Conservation (phyloP, 2,888 invertebrate genomes). For the Epistrophe grossulariae region DNA sequence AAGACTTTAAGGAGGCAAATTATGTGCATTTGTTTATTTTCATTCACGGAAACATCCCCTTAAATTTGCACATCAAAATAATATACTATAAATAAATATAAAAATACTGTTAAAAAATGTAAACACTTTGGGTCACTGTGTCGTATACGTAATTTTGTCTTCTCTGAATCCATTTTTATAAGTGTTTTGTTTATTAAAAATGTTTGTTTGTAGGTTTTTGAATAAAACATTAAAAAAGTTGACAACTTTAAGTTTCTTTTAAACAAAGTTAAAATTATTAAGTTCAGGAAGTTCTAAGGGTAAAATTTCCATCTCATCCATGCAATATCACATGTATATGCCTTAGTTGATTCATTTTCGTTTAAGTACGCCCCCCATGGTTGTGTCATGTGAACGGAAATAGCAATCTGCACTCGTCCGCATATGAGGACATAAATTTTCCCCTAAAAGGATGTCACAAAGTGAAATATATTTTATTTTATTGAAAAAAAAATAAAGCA, state of each 20-base stretch:
- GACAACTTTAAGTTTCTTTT: background rate
- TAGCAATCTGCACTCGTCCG: conserved; percentile 69
- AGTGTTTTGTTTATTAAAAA: too few species aligned
- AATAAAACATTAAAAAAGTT: too few species aligned
- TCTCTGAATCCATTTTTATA: too few species aligned
- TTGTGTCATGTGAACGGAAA: conserved; percentile 55
- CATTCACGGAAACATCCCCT: too few species aligned
- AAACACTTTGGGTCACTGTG: conserved; percentile 1
- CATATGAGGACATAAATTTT: conserved; percentile 72
- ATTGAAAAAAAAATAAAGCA: conserved; percentile 54
- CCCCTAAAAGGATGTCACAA: conserved; percentile 67
- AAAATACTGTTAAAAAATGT: too few species aligned
- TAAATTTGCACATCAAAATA: too few species aligned
- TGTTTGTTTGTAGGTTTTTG: too few species aligned
- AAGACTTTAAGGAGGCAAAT: too few species aligned
- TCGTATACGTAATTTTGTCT: conserved; percentile 12
- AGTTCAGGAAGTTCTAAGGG: background rate
- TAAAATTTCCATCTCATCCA: background rate
- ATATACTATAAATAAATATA: too few species aligned
- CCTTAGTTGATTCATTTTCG: conserved; percentile 54
- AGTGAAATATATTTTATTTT: conserved; percentile 68
- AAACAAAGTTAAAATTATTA: background rate
- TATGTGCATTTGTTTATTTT: too few species aligned
- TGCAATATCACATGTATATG: background rate
- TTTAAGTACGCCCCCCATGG: conserved; percentile 53